Conservation (phyloP, 2,797 vertebrate genomes). For the Benthosema pterotum region DNA sequence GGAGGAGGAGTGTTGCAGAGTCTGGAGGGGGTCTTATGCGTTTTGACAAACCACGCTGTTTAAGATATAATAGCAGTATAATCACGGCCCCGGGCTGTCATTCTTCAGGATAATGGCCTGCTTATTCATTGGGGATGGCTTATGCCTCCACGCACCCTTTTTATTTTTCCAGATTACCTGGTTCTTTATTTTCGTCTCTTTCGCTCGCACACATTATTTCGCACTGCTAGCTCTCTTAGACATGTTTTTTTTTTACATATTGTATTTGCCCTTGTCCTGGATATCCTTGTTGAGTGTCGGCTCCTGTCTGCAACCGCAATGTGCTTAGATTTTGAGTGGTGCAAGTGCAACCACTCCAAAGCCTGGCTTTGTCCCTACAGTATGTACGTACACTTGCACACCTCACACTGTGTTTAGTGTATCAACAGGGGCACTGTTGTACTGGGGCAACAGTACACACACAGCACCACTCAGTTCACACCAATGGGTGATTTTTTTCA, state of each 20-base stretch:
- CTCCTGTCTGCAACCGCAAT: neutral
- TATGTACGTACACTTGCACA: no score
- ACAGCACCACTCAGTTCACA: no score
- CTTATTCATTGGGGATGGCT: conserved; percentile 87
- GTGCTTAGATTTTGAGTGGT: neutral
- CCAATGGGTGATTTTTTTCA: no score
- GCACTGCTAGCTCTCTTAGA: conserved; percentile 10
- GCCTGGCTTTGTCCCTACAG: no score
- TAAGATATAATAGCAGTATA: conserved; percentile 93
- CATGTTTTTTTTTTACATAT: conserved; percentile 5
- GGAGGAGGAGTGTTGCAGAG: conserved; percentile 44
- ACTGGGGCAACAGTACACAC: no score
- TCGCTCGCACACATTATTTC: conserved; percentile 25
- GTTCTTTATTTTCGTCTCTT: conserved; percentile 55
- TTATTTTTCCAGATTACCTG: conserved; percentile 85
- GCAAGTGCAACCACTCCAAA: no score
- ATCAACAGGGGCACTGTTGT: no score
- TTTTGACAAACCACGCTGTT: conserved; percentile 93
- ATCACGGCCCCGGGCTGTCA: conserved; percentile 88
- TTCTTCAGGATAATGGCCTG: conserved; percentile 90
- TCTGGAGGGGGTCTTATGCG: conserved; percentile 72
- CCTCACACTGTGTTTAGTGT: no score
- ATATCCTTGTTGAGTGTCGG: conserved; percentile 13
- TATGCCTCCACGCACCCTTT: conserved; percentile 80
- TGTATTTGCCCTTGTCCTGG: conserved; percentile 3